Base-by-base conservation (phyloP, 2,113 vertebrate genomes). In the Hyperopisus bebe region DNA sequence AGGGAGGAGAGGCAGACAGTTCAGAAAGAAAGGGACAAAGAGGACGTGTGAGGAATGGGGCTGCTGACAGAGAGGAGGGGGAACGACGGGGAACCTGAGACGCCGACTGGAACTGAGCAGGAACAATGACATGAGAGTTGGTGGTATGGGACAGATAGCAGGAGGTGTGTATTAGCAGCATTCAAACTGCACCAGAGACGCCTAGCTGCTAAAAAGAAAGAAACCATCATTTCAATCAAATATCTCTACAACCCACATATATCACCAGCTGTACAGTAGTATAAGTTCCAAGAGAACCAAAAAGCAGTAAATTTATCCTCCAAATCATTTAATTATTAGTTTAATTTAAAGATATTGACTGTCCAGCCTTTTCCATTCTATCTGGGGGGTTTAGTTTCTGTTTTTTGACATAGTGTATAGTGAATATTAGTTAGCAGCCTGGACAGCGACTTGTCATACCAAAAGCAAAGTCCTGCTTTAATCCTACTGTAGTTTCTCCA, bases 1-100 rank as follows among this genome's bases (percentile, higher is more conserved):
- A 89, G 90, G 84, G 87, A 84, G 44, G 86, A 90, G 58, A 85
- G 86, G 66, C 55, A 70, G 90, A 89, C 31, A 88, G 91, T 48
- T 74, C 70, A 90, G 74, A 88, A 90, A 80, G 88, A 58, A 88
- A 77, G 77, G 47, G 89, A 89, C 44, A 88, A 44, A 84, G 82
- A 84, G 82, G 82, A 84, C 82, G 3, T 13, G 39, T 84, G 82
- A 24, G 82, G 82, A 84, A 47, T 89, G 39, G 91, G 92, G 88
- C 85, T 89, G 89, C 70, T 13, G 66, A 87, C 42, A 48, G 88
- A 46, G 17, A 50, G 58, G 55, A 8, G 48, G 35, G 46, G 7
- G 27, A 35, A 86, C 5, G 24, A n/a, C 7, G 39, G 44, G 82
- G 7, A 83, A 47, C 39, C 80, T 24, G 42, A 46, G 80, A 39